Percentiles rank a stretch among this genome's conserved stretches.
These are phyloP conservation scores for Scomber scombrus DNA, from an alignment of 2,113 vertebrate genomes.

Conservation along the genomic window DNA sequence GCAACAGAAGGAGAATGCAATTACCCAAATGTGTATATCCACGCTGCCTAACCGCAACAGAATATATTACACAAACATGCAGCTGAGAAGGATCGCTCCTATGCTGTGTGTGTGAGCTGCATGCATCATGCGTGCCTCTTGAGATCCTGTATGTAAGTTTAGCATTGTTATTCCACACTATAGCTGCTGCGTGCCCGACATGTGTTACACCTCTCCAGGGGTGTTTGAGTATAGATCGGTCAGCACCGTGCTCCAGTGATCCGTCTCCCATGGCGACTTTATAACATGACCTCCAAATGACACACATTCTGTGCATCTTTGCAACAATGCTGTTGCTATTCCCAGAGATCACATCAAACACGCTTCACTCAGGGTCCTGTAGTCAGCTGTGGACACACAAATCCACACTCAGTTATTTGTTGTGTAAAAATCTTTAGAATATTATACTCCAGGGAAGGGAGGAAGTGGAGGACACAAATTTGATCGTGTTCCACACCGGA, in stretches of 20 bases:
- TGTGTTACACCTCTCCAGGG: slow-evolving; percentile 30
- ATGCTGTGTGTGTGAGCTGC: slow-evolving; percentile 53
- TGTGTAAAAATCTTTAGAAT: not conserved
- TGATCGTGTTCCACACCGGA: not conserved
- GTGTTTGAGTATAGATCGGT: slow-evolving; percentile 43
- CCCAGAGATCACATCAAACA: slow-evolving; percentile 44
- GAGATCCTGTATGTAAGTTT: slow-evolving; percentile 41
- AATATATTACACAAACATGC: slow-evolving; percentile 51
- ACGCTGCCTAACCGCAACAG: slow-evolving; percentile 31
- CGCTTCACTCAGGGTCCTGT: not conserved
- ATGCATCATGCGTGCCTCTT: slow-evolving; percentile 43
- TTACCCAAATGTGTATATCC: slow-evolving; percentile 64
- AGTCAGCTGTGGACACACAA: not conserved
- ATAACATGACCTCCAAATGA: slow-evolving; percentile 53
- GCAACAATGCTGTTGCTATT: not conserved
- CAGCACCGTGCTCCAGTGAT: slow-evolving; percentile 33
- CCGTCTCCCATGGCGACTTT: slow-evolving; percentile 45
- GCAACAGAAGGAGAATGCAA: slow-evolving; percentile 57
- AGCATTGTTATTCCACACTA: slow-evolving; percentile 59
- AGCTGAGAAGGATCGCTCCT: slow-evolving; percentile 17
- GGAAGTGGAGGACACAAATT: slow-evolving; percentile 13
- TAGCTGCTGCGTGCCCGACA: slow-evolving; percentile 21
- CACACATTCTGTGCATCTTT: slow-evolving; percentile 20
- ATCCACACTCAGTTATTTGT: slow-evolving; percentile 7
- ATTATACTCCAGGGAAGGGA: slow-evolving; percentile 1